Conservation (phyloP, 2,797 vertebrate genomes). For the Halcyon leucocephala region DNA sequence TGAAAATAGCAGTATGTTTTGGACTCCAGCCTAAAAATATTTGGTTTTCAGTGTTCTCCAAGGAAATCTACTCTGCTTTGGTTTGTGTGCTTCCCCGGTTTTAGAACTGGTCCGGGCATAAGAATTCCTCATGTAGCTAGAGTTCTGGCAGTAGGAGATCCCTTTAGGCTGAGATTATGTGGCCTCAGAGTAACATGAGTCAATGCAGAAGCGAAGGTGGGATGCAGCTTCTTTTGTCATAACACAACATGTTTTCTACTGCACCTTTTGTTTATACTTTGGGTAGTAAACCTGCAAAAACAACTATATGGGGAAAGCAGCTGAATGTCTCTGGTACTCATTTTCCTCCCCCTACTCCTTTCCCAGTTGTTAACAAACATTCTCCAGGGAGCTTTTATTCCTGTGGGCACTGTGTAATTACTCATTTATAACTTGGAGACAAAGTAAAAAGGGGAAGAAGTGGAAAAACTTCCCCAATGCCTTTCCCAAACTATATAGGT, state of each 20-base stretch:
- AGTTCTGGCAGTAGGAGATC: not conserved
- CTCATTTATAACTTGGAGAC: not conserved
- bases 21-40: not conserved
- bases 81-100: not conserved
- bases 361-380: not conserved
- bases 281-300: not conserved
- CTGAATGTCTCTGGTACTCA: not conserved
- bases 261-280: not conserved
- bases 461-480: not conserved
- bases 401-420: not conserved
- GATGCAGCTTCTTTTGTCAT: not conserved
- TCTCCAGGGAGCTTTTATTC: not conserved
- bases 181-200: not conserved
- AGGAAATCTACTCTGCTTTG: not conserved
- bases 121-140: not conserved
- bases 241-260: not conserved
- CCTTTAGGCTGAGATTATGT: not conserved
- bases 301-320: not conserved
- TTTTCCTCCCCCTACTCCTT: not conserved
- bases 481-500: accelerated
- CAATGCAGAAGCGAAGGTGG: not conserved
- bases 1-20: not conserved
- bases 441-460: not conserved
- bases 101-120: not conserved
- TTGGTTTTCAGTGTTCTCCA: not conserved